Evolutionary conservation across 2,888 invertebrate genomes (phyloP).

Genomic region (Gibbula magus): DNA sequence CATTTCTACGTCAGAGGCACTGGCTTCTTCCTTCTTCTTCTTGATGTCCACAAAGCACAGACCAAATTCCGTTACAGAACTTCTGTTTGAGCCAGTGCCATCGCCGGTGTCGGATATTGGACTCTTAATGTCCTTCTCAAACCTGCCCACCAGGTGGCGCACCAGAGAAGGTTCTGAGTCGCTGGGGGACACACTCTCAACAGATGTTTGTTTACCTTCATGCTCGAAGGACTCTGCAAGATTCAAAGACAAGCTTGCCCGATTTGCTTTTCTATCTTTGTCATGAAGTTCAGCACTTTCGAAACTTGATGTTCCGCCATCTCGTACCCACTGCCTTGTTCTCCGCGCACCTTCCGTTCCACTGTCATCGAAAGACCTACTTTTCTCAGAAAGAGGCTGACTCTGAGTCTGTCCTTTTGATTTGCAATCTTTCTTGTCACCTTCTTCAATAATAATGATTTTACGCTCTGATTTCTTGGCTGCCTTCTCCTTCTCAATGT

Average conservation of each 20-base stretch:
- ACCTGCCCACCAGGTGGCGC: conserved; percentile 53
- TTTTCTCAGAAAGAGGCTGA: conserved; percentile 21
- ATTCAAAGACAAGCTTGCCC: conserved; percentile 9
- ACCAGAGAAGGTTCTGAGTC: conserved; percentile 42
- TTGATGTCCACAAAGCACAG: not conserved
- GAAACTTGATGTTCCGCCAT: not conserved
- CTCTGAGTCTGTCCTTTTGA: not conserved
- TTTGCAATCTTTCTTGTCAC: conserved; percentile 25
- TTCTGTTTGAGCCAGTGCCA: conserved; percentile 17
- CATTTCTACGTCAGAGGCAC: too few species aligned
- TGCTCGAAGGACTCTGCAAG: not conserved
- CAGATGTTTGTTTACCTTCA: not conserved
- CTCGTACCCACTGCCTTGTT: not conserved
- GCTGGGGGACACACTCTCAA: not conserved
- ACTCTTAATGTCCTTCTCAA: conserved; percentile 44
- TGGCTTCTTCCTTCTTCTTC: not conserved
- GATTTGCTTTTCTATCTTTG: not conserved
- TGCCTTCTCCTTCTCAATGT: conserved; percentile 54
- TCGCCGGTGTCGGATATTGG: conserved; percentile 4
- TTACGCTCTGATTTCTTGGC: conserved; percentile 35
- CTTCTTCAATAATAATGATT: conserved; percentile 58
- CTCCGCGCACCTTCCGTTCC: not conserved
- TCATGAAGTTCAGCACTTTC: not conserved
- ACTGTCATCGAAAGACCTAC: conserved; percentile 9
- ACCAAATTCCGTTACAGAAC: not conserved